A percentile compares a stretch with the other conserved stretches of the same genome.
Conservation (phyloP, 2,797 vertebrate species). For the Rhodeus uyekii region DNA sequence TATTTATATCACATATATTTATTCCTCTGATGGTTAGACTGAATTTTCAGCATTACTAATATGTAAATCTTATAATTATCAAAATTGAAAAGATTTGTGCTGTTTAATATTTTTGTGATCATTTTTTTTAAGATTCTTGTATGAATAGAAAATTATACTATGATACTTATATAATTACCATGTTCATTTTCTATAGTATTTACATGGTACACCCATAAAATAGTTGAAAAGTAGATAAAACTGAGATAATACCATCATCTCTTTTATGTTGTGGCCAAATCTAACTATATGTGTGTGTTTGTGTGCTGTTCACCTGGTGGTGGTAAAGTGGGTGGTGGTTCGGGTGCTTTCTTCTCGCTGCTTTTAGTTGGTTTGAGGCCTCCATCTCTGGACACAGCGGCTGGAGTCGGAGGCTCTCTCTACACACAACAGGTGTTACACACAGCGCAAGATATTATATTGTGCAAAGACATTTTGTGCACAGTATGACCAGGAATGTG, state of each 20-base stretch:
- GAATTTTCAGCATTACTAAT: background rate
- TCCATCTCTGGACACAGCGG: constrained; percentile 56
- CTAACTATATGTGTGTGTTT: background rate
- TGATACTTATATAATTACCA: background rate
- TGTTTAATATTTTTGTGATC: background rate
- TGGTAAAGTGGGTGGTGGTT: constrained; percentile 63
- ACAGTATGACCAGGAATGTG: background rate
- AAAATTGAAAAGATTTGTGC: background rate
- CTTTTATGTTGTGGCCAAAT: background rate
- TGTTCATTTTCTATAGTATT: background rate
- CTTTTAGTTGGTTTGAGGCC: constrained; percentile 77
- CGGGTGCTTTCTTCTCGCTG: constrained; percentile 64
- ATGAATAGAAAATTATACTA: background rate
- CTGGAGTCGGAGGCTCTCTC: constrained; percentile 48
- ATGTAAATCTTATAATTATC: background rate
- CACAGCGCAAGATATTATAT: background rate
- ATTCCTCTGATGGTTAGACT: no score
- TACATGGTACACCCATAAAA: background rate
- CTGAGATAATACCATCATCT: background rate
- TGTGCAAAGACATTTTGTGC: background rate
- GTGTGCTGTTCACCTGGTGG: constrained; percentile 67
- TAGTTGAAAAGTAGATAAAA: background rate
- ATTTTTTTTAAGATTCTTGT: background rate
- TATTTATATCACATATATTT: no score
- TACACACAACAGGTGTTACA: constrained; percentile 32